Evolutionary conservation across 2,888 invertebrate genomes (phyloP).

Genomic region (Trachelus tabidus): DNA sequence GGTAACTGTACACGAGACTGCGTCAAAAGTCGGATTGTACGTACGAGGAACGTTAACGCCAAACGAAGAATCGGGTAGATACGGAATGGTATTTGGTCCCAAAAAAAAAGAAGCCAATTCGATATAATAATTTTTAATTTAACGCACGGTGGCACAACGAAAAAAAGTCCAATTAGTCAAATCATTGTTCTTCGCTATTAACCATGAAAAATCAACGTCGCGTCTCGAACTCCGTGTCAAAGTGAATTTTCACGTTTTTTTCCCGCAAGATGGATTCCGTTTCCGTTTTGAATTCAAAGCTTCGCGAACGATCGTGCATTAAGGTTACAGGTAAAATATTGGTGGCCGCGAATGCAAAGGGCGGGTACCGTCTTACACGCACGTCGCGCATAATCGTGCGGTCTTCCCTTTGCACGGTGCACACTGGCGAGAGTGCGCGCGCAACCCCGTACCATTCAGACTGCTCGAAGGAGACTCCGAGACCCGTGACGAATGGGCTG

Average conservation of each 20-base stretch:
- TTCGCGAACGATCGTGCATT: neutral
- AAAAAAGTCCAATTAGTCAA: neutral
- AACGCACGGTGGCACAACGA: neutral
- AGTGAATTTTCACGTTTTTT: neutral
- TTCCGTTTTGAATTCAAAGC: neutral
- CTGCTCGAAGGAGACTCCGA: neutral
- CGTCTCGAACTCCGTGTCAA: neutral
- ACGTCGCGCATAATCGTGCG: neutral
- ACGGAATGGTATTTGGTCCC: too few relatives aligned
- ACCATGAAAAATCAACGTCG: neutral
- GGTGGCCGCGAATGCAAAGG: neutral
- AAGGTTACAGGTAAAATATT: neutral
- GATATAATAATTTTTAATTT: neutral
- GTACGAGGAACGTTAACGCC: neutral
- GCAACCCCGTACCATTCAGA: neutral
- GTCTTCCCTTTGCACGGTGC: neutral
- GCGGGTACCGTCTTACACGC: neutral
- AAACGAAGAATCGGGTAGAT: neutral
- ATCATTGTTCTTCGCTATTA: neutral
- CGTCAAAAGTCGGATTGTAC: neutral
- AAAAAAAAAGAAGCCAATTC: neutral
- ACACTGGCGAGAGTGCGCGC: neutral
- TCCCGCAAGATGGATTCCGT: neutral
- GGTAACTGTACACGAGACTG: neutral
- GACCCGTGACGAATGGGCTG: neutral